Base-by-base conservation (phyloP, 1,140 invertebrate species). In the Akabosia matsudoensis region DNA sequence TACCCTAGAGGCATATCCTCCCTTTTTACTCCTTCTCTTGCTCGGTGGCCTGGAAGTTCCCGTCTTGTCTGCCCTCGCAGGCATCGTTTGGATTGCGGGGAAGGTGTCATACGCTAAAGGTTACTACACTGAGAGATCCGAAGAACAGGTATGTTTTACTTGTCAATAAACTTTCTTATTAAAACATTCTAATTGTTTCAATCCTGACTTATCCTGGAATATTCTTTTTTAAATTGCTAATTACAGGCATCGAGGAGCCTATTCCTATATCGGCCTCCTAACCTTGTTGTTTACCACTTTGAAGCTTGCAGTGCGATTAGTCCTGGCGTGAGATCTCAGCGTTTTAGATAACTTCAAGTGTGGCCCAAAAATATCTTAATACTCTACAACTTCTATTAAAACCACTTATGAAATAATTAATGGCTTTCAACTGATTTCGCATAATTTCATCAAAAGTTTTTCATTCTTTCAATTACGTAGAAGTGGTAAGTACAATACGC, bases 81-180 rank as follows among this genome's bases (percentile, higher is more conserved):
- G 87, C 18, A 45, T 83, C 30, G 76, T 87, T n/a, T 88, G 83
- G 82, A 81, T 86, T 34, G 70, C 82, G 18, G 84, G 86, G 52
- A 79, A 85, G 77, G 82, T 87, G 54, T 83, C 83, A 7, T 88
- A 87, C 83, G 85, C 87, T 3, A 77, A 82, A n/a, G 87, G 87
- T 0, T 88, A 88, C 79, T 87, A 86, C 79, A 86, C 86, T 79
- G 86, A n/a, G 86, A 82, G 70, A 72, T 22, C 70, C 70, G 14
- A 72, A 72, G 30, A 72, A 72, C 10, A 34, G 70, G 70, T 72
- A 51, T 4, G 33, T n/a, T n/a, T n/a, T n/a, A n/a, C n/a, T n/a
- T n/a, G n/a, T n/a, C n/a, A n/a, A n/a, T n/a, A n/a, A n/a, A n/a
- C n/a, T n/a, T n/a, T n/a, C n/a, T n/a, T n/a, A n/a, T n/a, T n/a